phyloP scores from a whole-genome alignment of 35 echinoderm and acorn worm genomes.

The Hemicentrotus pulcherrimus region DNA sequence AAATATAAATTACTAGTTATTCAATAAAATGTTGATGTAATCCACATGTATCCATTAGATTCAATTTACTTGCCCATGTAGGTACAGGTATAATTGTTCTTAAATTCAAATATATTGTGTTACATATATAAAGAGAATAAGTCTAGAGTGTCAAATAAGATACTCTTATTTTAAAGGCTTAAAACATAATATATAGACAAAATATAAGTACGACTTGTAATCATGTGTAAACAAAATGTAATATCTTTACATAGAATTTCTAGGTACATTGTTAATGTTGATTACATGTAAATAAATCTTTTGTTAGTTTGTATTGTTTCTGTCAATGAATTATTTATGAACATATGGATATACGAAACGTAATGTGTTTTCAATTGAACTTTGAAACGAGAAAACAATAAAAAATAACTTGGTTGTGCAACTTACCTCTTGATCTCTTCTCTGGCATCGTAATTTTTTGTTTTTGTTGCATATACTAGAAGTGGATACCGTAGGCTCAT shows the following conservation, averaged over 20 bases:
- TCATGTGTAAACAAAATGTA: neutral
- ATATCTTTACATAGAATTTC: neutral
- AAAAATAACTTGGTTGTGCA: neutral
- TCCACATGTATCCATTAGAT: neutral
- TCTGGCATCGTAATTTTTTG: neutral
- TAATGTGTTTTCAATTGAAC: neutral
- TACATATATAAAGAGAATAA: neutral
- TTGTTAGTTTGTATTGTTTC: neutral
- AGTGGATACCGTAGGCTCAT: neutral
- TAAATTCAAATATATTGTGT: neutral
- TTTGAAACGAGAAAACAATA: neutral
- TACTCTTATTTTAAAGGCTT: neutral
- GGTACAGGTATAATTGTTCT: neutral
- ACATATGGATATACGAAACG: neutral
- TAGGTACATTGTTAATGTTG: neutral
- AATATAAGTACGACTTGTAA: neutral
- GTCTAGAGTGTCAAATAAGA: neutral
- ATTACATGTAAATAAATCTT: neutral
- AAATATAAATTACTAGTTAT: neutral
- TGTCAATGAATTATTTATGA: conserved; percentile 2
- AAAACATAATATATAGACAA: neutral
- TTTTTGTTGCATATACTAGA: neutral
- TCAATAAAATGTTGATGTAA: neutral
- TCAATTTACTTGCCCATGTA: neutral
- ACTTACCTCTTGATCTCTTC: neutral